phyloP scores from a whole-genome alignment of 2,113 vertebrate genomes.

The Empidonax alnorum region DNA sequence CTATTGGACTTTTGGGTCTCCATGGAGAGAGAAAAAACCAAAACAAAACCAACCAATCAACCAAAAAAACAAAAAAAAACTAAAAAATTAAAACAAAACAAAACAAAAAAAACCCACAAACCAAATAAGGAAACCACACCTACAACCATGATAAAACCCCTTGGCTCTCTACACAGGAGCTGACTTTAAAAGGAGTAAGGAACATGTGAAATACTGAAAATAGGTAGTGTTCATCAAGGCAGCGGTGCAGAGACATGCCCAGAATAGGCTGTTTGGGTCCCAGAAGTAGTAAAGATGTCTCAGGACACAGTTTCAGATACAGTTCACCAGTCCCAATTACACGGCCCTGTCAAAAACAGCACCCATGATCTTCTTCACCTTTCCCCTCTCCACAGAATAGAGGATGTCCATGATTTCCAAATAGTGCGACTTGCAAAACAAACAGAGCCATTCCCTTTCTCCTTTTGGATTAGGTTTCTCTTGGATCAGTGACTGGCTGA shows the following conservation, averaged over 20 bases:
- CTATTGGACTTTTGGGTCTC: background rate
- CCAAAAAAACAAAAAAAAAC: too few species aligned
- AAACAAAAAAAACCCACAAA: background rate
- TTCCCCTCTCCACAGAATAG: background rate
- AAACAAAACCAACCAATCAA: background rate
- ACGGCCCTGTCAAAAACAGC: background rate
- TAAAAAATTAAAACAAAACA: background rate
- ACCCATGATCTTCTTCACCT: accelerated
- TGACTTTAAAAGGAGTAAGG: background rate
- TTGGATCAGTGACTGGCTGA: background rate
- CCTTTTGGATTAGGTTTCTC: background rate
- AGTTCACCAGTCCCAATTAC: background rate
- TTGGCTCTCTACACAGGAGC: background rate
- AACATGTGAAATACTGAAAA: background rate
- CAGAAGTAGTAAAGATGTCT: background rate
- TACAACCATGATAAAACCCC: background rate
- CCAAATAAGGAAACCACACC: background rate
- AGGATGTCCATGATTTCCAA: background rate
- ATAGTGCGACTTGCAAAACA: background rate
- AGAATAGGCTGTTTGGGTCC: background rate
- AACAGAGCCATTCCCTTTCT: background rate
- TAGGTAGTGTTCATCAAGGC: background rate
- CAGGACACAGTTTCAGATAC: background rate
- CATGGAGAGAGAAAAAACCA: background rate
- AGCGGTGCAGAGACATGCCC: background rate